Percentiles rank a stretch among this genome's conserved stretches.
These are phyloP conservation scores for Pomacea canaliculata DNA, from an alignment of 2,888 invertebrate genomes.

Conservation along the genomic window DNA sequence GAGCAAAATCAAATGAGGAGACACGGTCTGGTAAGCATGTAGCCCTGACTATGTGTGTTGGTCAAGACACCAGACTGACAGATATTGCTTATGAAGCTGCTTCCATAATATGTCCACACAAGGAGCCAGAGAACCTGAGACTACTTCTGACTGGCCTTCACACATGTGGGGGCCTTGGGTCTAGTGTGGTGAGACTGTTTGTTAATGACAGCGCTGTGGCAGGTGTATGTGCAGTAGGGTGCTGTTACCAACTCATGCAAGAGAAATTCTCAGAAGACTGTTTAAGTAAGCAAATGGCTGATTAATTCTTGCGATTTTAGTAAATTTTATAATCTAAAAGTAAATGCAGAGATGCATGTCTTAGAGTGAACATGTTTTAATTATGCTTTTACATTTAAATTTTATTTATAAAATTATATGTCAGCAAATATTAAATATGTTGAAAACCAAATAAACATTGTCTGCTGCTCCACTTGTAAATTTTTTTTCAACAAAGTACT, in stretches of 20 bases:
- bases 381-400: too few species aligned
- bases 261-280: slow-evolving; percentile 47
- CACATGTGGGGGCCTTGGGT: slow-evolving; percentile 88
- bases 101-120: background rate
- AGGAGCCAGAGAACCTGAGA: background rate
- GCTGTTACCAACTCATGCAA: slow-evolving; percentile 86
- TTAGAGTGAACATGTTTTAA: too few species aligned
- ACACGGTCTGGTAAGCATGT: too few species aligned
- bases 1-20: too few species aligned
- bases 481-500: too few species aligned
- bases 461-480: too few species aligned
- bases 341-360: too few species aligned
- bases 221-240: slow-evolving; percentile 85
- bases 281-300: background rate
- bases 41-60: slow-evolving; percentile 48
- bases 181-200: slow-evolving; percentile 81
- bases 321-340: too few species aligned
- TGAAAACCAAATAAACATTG: too few species aligned
- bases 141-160: slow-evolving; percentile 79
- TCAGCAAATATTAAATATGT: too few species aligned
- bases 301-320: too few species aligned
- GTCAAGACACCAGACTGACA: slow-evolving; percentile 42
- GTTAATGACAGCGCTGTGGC: slow-evolving; percentile 72
- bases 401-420: too few species aligned
- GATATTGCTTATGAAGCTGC: slow-evolving; percentile 35